Conservation (phyloP, 1,140 invertebrate genomes). For the Uloborus diversus region DNA sequence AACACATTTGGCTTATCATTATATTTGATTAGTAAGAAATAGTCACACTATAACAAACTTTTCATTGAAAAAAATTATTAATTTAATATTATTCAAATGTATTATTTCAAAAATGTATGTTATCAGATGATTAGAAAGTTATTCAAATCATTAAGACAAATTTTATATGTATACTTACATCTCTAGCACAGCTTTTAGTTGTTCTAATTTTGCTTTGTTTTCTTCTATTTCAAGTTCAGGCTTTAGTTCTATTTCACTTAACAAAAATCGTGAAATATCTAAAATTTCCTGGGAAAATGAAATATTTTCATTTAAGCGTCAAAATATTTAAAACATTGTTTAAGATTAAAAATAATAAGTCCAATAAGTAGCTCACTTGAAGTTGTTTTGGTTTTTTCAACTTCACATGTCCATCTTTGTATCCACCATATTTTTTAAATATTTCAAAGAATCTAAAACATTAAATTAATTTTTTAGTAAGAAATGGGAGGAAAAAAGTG, state of each 20-base stretch:
- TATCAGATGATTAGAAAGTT: too few relatives aligned
- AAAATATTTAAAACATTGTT: background rate
- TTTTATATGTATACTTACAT: too few relatives aligned
- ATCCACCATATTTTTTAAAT: conserved; percentile 97
- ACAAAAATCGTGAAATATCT: conserved; percentile 88
- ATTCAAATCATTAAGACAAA: too few relatives aligned
- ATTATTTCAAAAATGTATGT: too few relatives aligned
- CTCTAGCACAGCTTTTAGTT: conserved; percentile 97
- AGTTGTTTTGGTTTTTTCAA: conserved; percentile 97
- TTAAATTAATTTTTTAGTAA: too few relatives aligned
- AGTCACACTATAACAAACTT: too few relatives aligned
- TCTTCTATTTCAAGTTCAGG: conserved; percentile 94
- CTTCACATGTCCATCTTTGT: conserved; percentile 95
- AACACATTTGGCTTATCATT: too few relatives aligned
- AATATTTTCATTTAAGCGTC: conserved; percentile 29
- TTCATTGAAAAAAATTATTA: too few relatives aligned
- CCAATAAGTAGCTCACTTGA: conserved; percentile 69
- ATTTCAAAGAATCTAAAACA: conserved; percentile 92
- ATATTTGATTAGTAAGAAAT: too few relatives aligned
- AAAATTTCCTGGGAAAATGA: conserved; percentile 82
- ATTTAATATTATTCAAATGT: too few relatives aligned
- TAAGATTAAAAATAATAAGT: background rate
- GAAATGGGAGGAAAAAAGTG: too few relatives aligned
- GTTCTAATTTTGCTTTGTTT: conserved; percentile 95
- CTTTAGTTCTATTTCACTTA: conserved; percentile 85